These are phyloP conservation scores for Arrhopalites spinosus DNA, from an alignment of 2,888 invertebrate genomes.

Conservation along the genomic window DNA sequence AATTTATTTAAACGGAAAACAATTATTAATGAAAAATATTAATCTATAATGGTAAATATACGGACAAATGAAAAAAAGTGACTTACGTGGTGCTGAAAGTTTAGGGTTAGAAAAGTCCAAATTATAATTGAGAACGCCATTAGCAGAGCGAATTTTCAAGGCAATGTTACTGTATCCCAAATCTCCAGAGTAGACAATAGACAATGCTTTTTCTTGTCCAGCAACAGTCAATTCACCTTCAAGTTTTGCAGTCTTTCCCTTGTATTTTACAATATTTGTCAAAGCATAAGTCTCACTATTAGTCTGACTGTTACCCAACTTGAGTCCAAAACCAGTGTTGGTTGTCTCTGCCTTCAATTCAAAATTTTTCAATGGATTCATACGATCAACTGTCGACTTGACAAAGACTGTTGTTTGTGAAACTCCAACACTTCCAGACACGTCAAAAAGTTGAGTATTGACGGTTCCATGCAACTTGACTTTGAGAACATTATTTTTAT, in stretches of 20 bases:
- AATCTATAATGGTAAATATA: too few relatives aligned
- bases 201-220: background rate
- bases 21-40: too few relatives aligned
- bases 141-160: background rate
- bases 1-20: too few relatives aligned
- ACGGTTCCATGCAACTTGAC: background rate
- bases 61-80: too few relatives aligned
- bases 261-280: background rate
- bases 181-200: background rate
- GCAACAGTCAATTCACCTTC: background rate
- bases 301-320: background rate
- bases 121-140: background rate
- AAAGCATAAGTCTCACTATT: background rate
- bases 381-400: background rate
- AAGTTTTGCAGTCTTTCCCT: background rate
- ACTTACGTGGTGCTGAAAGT: too few relatives aligned
- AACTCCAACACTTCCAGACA: background rate
- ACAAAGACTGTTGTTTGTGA: background rate
- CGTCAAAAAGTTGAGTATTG: conserved; percentile 11
- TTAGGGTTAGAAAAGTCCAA: background rate
- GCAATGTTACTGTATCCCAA: background rate
- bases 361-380: conserved; percentile 14
- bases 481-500: background rate
- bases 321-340: background rate
- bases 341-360: background rate